These are phyloP conservation scores for Pao palembangensis DNA, from an alignment of 2,113 vertebrate genomes.

Conservation along the genomic window DNA sequence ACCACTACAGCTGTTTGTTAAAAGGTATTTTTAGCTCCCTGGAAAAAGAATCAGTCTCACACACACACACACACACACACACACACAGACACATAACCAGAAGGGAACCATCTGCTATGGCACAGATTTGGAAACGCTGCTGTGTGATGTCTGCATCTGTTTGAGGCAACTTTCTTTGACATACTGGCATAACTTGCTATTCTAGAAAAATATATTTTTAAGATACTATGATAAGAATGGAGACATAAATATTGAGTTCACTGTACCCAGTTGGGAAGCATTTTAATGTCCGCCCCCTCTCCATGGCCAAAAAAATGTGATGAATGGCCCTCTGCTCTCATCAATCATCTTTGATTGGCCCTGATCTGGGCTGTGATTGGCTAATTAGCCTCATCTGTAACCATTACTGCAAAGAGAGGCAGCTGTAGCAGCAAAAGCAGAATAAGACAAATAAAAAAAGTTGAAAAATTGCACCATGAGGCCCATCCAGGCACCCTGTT, in stretches of 20 bases:
- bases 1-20: slow-evolving; percentile 54
- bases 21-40: slow-evolving; percentile 56
- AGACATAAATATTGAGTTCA: slow-evolving; percentile 26
- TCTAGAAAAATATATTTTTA: neutral
- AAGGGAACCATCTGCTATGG: too few species aligned
- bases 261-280: slow-evolving; percentile 42
- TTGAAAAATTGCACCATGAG: slow-evolving; percentile 57
- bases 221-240: neutral
- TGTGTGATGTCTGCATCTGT: too few species aligned
- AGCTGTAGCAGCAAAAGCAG: slow-evolving; percentile 32
- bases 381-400: slow-evolving; percentile 65
- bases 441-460: slow-evolving; percentile 56
- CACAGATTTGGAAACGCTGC: too few species aligned
- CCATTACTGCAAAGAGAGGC: slow-evolving; percentile 49
- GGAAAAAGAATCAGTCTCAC: slow-evolving; percentile 31
- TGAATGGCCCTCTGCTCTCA: slow-evolving; percentile 46
- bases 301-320: slow-evolving; percentile 37
- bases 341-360: slow-evolving; percentile 55
- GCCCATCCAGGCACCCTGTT: slow-evolving; percentile 47
- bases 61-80: too few species aligned
- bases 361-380: slow-evolving; percentile 55
- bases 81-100: slow-evolving; percentile 2
- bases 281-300: slow-evolving; percentile 34
- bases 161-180: slow-evolving; percentile 9
- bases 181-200: neutral